Conservation (phyloP, 2,797 vertebrate species). For the Coracias cyanogaster region DNA sequence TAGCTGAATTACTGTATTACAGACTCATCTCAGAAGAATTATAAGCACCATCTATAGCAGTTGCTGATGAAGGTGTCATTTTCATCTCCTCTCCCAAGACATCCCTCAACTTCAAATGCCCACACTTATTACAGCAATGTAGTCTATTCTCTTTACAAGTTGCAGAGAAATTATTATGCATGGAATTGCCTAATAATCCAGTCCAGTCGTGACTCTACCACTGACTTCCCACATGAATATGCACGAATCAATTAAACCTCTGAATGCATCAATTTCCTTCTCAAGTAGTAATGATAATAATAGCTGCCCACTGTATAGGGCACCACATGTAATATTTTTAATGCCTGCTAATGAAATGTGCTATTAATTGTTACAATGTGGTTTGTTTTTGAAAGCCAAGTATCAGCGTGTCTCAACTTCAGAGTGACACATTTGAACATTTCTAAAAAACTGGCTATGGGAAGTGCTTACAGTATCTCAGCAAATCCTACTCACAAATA, state of each 20-base stretch:
- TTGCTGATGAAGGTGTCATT: slow-evolving; percentile 32
- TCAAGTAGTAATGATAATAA: slow-evolving; percentile 49
- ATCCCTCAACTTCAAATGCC: not conserved
- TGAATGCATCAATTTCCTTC: slow-evolving; percentile 66
- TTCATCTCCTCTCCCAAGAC: slow-evolving; percentile 12
- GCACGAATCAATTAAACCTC: slow-evolving; percentile 71
- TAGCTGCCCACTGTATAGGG: slow-evolving; percentile 58
- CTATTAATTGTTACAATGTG: slow-evolving; percentile 59
- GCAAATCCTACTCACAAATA: slow-evolving; percentile 14
- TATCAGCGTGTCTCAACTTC: not conserved
- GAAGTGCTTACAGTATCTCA: not conserved
- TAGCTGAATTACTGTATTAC: not conserved
- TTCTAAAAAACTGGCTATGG: not conserved
- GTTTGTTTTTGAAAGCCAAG: slow-evolving; percentile 49
- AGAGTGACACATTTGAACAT: not conserved
- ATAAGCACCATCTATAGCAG: not conserved
- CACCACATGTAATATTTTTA: slow-evolving; percentile 46
- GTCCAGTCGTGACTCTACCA: slow-evolving; percentile 60
- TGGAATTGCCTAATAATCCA: slow-evolving; percentile 55
- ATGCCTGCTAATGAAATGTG: slow-evolving; percentile 64
- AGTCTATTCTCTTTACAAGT: not conserved
- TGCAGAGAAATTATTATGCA: slow-evolving; percentile 52
- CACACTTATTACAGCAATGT: not conserved
- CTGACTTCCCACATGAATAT: slow-evolving; percentile 71
- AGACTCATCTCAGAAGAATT: not conserved